Base-by-base conservation (phyloP, 2,113 vertebrate genomes). In the Dromaius novaehollandiae region DNA sequence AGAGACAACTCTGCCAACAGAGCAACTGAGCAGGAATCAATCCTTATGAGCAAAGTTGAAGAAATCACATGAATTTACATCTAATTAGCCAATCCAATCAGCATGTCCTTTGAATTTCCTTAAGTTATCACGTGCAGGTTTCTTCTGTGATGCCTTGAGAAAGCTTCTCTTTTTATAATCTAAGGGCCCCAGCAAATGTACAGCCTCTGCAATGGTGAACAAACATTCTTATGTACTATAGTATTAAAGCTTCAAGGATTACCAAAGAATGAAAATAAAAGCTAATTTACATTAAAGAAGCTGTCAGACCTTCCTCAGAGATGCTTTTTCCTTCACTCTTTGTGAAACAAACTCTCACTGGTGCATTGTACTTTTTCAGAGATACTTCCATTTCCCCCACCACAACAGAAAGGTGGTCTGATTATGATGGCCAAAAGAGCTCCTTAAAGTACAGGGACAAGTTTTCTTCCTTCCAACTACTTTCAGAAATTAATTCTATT, bases 271-370 rank as follows among this genome's bases (percentile, higher is more conserved):
- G 28, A 93, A 55, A 5, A 25, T 42, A 80, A 64, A 86, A 70
- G 55, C 11, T 84, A 12, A 32, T 82, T 65, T 61, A 87, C 22
- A 19, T 26, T 18, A 13, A 36, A n/a, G 20, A 86, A 83, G 53
- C 20, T 38, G 46, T 53, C 36, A 80, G 22, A 56, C 61, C 65
- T 73, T 73, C 38, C 21, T 50, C 34, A 78, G 48, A 60, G 25
- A 7, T 82, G 63, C 7, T 70, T 74, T 60, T 90, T 84, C 28
- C 50, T 44, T 85, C 61, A 69, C 24, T 88, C 6, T 60, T 80
- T 91, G 53, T 96, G 79, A 95, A 95, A 48, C 10, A 94, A 96
- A 95, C 42, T 55, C 12, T 70, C 71, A 46, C 40, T 60, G 55
- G 25, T 90, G 13, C 18, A 69, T 53, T 75, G 46, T 18, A 81